Evolutionary conservation across 2,888 invertebrate species (phyloP).

Genomic region (Hartigia nigra): DNA sequence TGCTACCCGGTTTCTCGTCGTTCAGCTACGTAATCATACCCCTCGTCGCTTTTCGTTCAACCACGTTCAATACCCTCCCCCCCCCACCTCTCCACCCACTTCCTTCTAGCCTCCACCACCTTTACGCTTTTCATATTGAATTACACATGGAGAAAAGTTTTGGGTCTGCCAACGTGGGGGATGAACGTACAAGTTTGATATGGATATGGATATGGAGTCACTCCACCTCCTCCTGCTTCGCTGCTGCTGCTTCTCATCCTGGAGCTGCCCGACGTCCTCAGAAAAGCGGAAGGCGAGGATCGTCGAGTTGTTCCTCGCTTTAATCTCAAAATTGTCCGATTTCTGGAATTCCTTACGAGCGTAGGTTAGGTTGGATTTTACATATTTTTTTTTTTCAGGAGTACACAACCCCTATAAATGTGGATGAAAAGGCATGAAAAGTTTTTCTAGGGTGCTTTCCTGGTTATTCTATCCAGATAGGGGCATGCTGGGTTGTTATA

Average conservation of each 20-base stretch:
- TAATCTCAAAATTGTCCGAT: slow-evolving; percentile 48
- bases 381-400: not conserved
- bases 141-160: slow-evolving; percentile 54
- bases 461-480: not conserved
- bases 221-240: slow-evolving; percentile 33
- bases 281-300: slow-evolving; percentile 2
- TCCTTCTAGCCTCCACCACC: slow-evolving; percentile 10
- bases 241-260: slow-evolving; percentile 9
- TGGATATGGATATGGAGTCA: slow-evolving; percentile 41
- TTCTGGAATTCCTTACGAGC: not conserved
- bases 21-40: slow-evolving; percentile 3
- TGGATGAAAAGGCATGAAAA: not conserved
- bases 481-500: not conserved
- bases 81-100: not conserved
- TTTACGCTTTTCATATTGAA: slow-evolving; percentile 44
- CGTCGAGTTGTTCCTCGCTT: slow-evolving; percentile 40
- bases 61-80: not conserved
- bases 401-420: not conserved
- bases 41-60: not conserved
- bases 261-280: slow-evolving; percentile 1
- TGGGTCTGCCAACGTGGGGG: slow-evolving; percentile 36
- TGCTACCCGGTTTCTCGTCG: slow-evolving; percentile 12
- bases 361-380: not conserved
- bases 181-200: slow-evolving; percentile 48
- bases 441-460: slow-evolving; percentile 2